These are phyloP conservation scores for Telmatherina bonti DNA, from an alignment of 2,797 vertebrate genomes.

Conservation along the genomic window DNA sequence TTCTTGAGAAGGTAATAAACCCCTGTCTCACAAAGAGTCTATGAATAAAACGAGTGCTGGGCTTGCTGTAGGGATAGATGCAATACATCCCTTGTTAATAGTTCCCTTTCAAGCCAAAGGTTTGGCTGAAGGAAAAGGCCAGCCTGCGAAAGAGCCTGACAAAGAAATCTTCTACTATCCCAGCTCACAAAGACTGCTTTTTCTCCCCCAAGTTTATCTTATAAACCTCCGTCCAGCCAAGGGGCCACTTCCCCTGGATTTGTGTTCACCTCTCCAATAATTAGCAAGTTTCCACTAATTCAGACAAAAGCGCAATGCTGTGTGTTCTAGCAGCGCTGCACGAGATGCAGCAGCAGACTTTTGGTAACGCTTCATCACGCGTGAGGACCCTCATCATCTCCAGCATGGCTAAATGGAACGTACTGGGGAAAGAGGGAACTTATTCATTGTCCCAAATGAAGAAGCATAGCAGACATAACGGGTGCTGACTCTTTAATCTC, in stretches of 20 bases:
- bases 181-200: constrained; percentile 68
- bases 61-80: constrained; percentile 69
- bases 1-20: constrained; percentile 78
- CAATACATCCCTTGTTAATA: constrained; percentile 74
- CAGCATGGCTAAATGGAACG: background rate
- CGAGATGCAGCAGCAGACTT: constrained; percentile 17
- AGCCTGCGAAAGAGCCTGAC: constrained; percentile 52
- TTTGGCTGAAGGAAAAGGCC: constrained; percentile 78
- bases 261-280: constrained; percentile 69
- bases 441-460: constrained; percentile 1
- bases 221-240: constrained; percentile 54
- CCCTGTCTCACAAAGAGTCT: constrained; percentile 67
- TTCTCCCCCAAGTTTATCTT: constrained; percentile 58
- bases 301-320: constrained; percentile 38
- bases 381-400: constrained; percentile 16
- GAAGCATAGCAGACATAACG: constrained; percentile 13
- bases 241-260: constrained; percentile 57
- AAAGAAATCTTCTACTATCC: constrained; percentile 73
- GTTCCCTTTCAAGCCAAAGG: constrained; percentile 70
- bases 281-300: constrained; percentile 49
- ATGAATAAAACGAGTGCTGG: constrained; percentile 68
- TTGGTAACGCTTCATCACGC: constrained; percentile 18
- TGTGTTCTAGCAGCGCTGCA: constrained; percentile 26
- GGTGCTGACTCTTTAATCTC: background rate
- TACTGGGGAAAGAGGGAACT: background rate